Evolutionary conservation across 2,888 invertebrate species (phyloP), one percentile per base, ranked within the genome.

Genomic region (Shargacucullia verbasci): DNA sequence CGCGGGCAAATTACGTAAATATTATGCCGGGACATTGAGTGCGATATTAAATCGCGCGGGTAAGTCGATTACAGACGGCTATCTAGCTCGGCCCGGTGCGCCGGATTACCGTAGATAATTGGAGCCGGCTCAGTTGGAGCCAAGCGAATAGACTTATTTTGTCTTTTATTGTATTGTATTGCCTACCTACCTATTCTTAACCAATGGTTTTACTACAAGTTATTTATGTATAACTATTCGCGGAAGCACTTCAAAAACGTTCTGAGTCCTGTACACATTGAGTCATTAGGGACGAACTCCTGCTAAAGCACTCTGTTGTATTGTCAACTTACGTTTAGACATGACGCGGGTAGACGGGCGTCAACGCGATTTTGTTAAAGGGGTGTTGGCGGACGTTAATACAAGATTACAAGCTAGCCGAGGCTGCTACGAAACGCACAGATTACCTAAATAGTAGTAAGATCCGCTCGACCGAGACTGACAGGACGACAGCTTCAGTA

Each of bases 41-140:
- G 77, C 79, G 78, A 86, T 89, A 89, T 89, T 88, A 89, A 88
- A 89, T 88, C 78, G 86, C 82, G 79, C 79, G 83, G 79, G 80
- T 86, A 86, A 90, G 85, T 88, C 84, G 86, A 86, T 90, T 87
- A 86, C 80, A 79, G 81, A 74, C 78, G 81, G 84, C 84, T 86
- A 85, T 84, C 68, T 68, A 59, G 67, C 84, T 81, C 73, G 80
- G 80, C 80, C 78, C 77, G 79, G 76, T 81, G 84, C 79, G 81
- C 80, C 70, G 85, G 85, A 86, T 89, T 86, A 88, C 79, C 69
- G 73, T 66, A 77, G 81, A 78, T 89, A 90, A 90, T 88, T 88
- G 85, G 79, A 85, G 73, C 65, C 59, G 78, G 73, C 76, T 76
- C 75, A 73, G 70, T 63, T 62, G 67, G 63, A 73, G 62, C 66